Conservation (phyloP, 64 coral and sea anemone species). For the Porites australiensis region DNA sequence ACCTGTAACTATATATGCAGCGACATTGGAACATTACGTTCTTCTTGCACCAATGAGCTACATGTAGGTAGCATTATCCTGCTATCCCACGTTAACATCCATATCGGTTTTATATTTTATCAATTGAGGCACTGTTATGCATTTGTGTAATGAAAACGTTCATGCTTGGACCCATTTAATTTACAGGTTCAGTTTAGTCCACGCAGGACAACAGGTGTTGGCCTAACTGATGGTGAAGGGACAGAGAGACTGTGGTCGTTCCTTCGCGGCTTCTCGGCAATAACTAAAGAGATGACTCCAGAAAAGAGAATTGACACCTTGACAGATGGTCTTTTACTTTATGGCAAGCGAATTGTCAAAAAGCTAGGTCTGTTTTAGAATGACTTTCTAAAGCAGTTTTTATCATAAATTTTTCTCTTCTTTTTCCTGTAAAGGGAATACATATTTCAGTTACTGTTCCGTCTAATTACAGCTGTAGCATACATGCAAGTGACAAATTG, state of each 20-base stretch:
- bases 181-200: constrained; percentile 57
- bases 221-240: constrained; percentile 69
- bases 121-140: too few species aligned
- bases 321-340: constrained; percentile 41
- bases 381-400: neutral
- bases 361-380: constrained; percentile 26
- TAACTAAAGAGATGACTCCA: constrained; percentile 68
- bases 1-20: too few species aligned
- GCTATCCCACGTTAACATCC: too few species aligned
- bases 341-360: constrained; percentile 2
- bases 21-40: too few species aligned
- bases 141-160: too few species aligned
- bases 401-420: neutral
- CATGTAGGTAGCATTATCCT: too few species aligned
- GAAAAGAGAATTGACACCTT: constrained; percentile 56
- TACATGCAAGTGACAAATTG: too few species aligned
- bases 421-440: too few species aligned
- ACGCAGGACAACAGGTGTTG: constrained; percentile 48
- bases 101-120: too few species aligned
- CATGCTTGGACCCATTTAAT: neutral
- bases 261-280: constrained; percentile 19
- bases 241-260: constrained; percentile 74
- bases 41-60: too few species aligned
- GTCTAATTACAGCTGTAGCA: too few species aligned
- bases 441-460: too few species aligned